Base-by-base conservation (phyloP, 1,140 invertebrate species). In the Piezodorus guildinii region DNA sequence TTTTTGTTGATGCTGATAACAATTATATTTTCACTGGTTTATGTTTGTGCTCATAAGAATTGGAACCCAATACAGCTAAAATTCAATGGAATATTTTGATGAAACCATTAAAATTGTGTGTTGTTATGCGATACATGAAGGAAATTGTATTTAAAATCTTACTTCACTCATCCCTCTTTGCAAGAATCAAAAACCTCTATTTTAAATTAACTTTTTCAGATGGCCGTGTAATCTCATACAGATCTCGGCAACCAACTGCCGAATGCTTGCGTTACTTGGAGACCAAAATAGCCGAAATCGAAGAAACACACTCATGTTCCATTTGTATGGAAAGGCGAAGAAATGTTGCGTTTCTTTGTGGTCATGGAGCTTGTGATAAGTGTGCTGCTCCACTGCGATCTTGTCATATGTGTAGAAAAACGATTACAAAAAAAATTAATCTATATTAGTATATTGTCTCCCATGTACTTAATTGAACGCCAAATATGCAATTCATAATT, bases 371-470 rank as follows among this genome's bases (percentile, higher is more conserved):
- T 6, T 95, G 92, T 76, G 83, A 85, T 34, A 81, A 83, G 59
- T 95, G 92, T 72, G 84, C 90, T 0, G 82, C 87, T 62, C 87
- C 90, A 1, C 75, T 95, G 2, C 84, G 83, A 71, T 88, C 82
- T 9, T 95, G 92, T 78, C 92, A 94, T 76, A 94, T 95, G 89
- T 95, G 91, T 77, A 81, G 92, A 43, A 88, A 91, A 75, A 83
- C 85, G 9, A 94, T 95, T 71, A 83, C 85, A 16, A 88, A 89
- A 73, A 93, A 91, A 73, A 94, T 94, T 68, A 90, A 89, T 75
- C 78, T 94, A 30, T 87, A 86, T 73, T 86, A 25, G 23, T 30
- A 39, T 39, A 39, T 39, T 39, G 34, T 39, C 3, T 39, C 34
- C 4, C 34, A 39, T 39, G 34, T 39, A 39, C 34, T 39, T 39